Percentiles rank a stretch among this genome's conserved stretches.
Evolutionary conservation across 1,140 invertebrate genomes (phyloP).

Genomic region (Paralvinella palmiformis): DNA sequence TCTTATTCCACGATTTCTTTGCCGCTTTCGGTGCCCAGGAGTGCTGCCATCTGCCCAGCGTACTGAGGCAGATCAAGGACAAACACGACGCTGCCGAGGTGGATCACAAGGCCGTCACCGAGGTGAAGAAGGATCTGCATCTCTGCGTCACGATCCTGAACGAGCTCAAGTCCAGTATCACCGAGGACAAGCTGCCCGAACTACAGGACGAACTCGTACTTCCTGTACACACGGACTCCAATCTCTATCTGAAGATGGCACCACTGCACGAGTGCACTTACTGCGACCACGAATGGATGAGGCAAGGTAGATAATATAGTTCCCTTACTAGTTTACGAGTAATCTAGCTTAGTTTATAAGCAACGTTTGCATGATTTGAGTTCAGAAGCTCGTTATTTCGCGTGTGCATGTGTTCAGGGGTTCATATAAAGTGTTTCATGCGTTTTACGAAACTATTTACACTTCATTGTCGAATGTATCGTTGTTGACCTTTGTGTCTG

Average conservation of each 20-base stretch:
- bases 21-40: constrained; percentile 7
- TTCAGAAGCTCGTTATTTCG: too few species aligned
- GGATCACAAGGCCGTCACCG: neutral
- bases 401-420: too few species aligned
- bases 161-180: constrained; percentile 19
- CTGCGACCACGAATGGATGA: constrained; percentile 19
- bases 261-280: constrained; percentile 17
- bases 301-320: constrained; percentile 15
- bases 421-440: too few species aligned
- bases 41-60: neutral
- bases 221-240: constrained; percentile 4
- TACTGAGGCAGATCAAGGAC: constrained; percentile 12
- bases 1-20: constrained; percentile 11
- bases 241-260: constrained; percentile 13
- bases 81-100: neutral
- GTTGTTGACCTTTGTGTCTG: too few species aligned
- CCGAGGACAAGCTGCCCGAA: constrained; percentile 7
- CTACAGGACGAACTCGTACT: constrained; percentile 12
- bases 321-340: too few species aligned
- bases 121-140: constrained; percentile 17
- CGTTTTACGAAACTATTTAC: too few species aligned
- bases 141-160: constrained; percentile 20
- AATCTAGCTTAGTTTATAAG: too few species aligned
- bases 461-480: too few species aligned
- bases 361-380: too few species aligned